Percentiles rank a stretch among this genome's conserved stretches.
These are phyloP conservation scores for Acleris cristana DNA, from an alignment of 2,888 invertebrate species.

Conservation along the genomic window DNA sequence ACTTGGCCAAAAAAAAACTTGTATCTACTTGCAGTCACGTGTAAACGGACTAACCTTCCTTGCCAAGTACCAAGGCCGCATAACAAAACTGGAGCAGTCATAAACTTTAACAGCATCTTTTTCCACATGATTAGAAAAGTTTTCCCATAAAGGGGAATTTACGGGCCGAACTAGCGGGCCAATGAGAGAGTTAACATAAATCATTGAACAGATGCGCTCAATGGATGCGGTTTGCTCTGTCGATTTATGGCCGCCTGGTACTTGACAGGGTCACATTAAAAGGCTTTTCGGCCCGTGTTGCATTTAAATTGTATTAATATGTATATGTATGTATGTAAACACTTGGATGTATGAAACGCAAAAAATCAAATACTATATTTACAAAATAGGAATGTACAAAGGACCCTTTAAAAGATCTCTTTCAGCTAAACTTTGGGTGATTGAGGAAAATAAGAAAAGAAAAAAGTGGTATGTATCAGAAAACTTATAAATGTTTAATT, in stretches of 20 bases:
- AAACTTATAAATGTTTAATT: no score
- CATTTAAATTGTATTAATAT: neutral
- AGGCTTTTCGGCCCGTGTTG: constrained; percentile 4
- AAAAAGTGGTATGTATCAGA: no score
- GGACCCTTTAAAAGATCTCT: no score
- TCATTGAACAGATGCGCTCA: constrained; percentile 33
- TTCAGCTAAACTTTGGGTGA: no score
- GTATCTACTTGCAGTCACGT: no score
- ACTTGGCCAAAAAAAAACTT: no score
- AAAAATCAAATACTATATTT: no score
- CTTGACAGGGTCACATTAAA: constrained; percentile 2
- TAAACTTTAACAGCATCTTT: constrained; percentile 29
- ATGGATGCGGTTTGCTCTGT: constrained; percentile 28
- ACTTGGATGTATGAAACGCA: no score
- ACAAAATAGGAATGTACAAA: no score
- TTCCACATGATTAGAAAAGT: constrained; percentile 35
- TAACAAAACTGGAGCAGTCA: constrained; percentile 6
- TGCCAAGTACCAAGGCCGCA: constrained; percentile 1
- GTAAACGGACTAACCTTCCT: no score
- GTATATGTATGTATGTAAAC: no score
- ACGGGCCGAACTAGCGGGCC: constrained; percentile 20
- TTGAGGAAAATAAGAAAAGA: no score
- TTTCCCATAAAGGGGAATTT: constrained; percentile 28
- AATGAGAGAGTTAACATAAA: constrained; percentile 35
- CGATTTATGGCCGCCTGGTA: constrained; percentile 17